Base-by-base conservation (phyloP, 2,797 vertebrate genomes). In the Furcifer pardalis region DNA sequence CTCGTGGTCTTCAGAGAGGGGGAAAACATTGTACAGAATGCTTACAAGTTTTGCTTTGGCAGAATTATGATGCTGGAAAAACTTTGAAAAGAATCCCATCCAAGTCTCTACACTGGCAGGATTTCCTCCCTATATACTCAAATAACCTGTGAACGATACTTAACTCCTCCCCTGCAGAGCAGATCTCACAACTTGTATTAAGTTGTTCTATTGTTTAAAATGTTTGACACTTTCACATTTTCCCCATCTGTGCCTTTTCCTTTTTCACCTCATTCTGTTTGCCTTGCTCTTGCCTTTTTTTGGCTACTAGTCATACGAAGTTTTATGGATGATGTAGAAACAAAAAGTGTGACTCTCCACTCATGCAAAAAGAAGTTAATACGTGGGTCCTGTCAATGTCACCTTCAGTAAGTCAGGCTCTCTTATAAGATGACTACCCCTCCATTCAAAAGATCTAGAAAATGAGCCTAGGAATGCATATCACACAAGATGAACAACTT, bases 401-500 rank as follows among this genome's bases (percentile, higher is more conserved):
- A 5, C 42, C 56, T 7, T 73, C 27, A 32, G 23, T 32, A 42
- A 40, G 12, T 62, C 80, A 73, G 25, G 40, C 40, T 59, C 30
- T 27, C 23, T 25, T 6, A 15, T 35, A 69, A 19, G 52, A 27
- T 56, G 25, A 52, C 7, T 25, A 56, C 9, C 30, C 30, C n/a
- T 49, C 52, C 52, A 27, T 23, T 49, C 19, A 37, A 52, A 32
- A 69, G 60, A 8, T 46, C 82, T 83, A 83, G 79, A 44, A 5
- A 83, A 72, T 40, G 75, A 40, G 7, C 15, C 46, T 82, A 60
- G 25, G 37, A 40, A 42, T 85, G 80, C 42, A 79, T 21, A 72
- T 89, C 88, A 78, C 2, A 10, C n/a, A 90, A 91, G 82, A 85
- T 62, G 25, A 37, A 81, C 52, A 59, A 37, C 2, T 44, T 32